phyloP scores from a whole-genome alignment of 2,797 vertebrate species.

The Pangasius larnaudii region DNA sequence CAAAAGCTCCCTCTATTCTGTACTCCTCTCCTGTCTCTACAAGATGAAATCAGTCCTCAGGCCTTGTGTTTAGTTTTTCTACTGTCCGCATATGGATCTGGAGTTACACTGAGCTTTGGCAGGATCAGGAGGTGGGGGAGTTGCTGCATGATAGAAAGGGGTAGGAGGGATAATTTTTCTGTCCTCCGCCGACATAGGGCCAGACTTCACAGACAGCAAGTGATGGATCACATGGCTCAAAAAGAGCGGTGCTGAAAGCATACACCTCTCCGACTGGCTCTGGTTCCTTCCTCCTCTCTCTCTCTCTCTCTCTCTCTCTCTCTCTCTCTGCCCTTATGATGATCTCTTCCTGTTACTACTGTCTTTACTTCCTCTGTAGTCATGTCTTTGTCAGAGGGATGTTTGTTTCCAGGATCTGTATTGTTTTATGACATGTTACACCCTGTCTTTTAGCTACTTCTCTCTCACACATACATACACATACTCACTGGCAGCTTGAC shows the following conservation, averaged over 20 bases:
- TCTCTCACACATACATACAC: neutral
- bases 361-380: slow-evolving; percentile 19
- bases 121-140: slow-evolving; percentile 3
- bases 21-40: slow-evolving; percentile 1
- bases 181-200: slow-evolving; percentile 31
- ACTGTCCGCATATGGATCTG: neutral
- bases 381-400: slow-evolving; percentile 6
- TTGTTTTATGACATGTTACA: slow-evolving; percentile 21
- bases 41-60: neutral
- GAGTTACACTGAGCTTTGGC: slow-evolving; percentile 19
- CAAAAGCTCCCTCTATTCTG: neutral
- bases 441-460: slow-evolving; percentile 1
- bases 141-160: slow-evolving; percentile 23
- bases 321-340: neutral
- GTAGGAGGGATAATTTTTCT: slow-evolving; percentile 19
- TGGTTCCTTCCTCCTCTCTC: neutral
- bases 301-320: neutral
- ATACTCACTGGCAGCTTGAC: neutral
- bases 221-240: slow-evolving; percentile 46
- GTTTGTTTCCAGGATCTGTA: slow-evolving; percentile 13
- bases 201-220: slow-evolving; percentile 44
- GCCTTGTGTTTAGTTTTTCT: neutral
- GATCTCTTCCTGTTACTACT: neutral
- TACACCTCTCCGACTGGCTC: slow-evolving; percentile 36
- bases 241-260: slow-evolving; percentile 38